Conservation (phyloP, 1,140 invertebrate species). For the Papilio glaucus region DNA sequence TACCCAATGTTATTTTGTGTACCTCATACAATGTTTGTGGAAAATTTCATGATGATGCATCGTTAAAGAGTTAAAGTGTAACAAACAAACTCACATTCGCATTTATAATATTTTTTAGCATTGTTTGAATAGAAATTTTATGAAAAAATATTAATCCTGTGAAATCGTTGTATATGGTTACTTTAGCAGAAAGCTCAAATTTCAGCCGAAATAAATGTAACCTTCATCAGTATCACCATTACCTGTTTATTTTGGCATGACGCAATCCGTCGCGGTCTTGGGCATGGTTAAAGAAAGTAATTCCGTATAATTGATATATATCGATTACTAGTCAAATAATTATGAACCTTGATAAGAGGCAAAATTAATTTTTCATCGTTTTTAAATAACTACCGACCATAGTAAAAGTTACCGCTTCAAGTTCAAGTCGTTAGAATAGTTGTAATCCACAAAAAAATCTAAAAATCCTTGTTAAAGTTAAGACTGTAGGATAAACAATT, state of each 20-base stretch:
- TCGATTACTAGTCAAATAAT: not conserved
- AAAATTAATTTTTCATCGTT: not conserved
- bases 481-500: too few relatives aligned
- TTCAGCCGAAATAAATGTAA: constrained; percentile 25
- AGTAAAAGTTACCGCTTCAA: not conserved
- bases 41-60: too few relatives aligned
- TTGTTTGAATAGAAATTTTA: not conserved
- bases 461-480: too few relatives aligned
- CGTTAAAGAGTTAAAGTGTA: too few relatives aligned
- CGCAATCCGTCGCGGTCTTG: constrained; percentile 15
- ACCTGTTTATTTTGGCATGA: constrained; percentile 11
- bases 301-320: constrained; percentile 31
- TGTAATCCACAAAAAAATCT: too few relatives aligned
- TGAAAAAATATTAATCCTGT: not conserved
- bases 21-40: too few relatives aligned
- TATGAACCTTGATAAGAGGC: constrained; percentile 7
- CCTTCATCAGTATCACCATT: constrained; percentile 8
- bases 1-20: too few relatives aligned
- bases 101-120: not conserved
- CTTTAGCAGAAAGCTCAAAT: constrained; percentile 1
- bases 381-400: not conserved
- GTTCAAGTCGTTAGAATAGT: too few relatives aligned
- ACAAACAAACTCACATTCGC: too few relatives aligned
- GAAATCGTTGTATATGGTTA: not conserved
- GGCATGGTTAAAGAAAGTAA: constrained; percentile 21